phyloP scores from a whole-genome alignment of 2,888 invertebrate genomes.

The Thysanoteuthis rhombus region DNA sequence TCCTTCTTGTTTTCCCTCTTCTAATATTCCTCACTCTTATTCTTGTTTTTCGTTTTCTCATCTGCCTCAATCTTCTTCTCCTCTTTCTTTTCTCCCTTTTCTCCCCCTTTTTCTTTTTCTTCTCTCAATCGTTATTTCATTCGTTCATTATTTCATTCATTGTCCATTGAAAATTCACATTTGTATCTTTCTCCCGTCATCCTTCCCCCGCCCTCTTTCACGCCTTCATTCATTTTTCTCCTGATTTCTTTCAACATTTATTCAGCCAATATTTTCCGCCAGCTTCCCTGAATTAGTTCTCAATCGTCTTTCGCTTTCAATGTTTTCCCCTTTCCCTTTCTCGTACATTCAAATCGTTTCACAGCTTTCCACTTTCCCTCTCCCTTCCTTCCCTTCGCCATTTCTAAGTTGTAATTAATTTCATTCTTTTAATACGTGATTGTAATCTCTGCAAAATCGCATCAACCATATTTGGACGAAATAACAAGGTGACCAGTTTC shows the following conservation, averaged over 20 bases:
- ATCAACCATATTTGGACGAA: slow-evolving; percentile 12
- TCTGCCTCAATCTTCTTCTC: not conserved
- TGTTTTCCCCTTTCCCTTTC: not conserved
- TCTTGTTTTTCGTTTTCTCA: not conserved
- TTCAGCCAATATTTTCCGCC: too few species aligned
- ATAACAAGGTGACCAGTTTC: not conserved
- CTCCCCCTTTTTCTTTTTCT: not conserved
- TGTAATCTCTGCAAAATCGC: not conserved
- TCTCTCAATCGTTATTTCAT: not conserved
- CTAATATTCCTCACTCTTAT: not conserved
- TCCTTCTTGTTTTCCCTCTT: not conserved
- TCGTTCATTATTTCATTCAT: not conserved
- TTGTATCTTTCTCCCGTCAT: not conserved
- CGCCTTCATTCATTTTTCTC: not conserved
- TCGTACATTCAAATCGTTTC: too few species aligned
- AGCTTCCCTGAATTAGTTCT: too few species aligned
- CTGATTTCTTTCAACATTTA: not conserved
- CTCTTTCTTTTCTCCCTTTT: not conserved
- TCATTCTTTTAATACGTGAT: slow-evolving; percentile 12
- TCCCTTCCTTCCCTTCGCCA: not conserved
- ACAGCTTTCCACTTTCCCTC: too few species aligned
- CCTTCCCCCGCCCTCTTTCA: not conserved
- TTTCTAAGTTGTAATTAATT: not conserved
- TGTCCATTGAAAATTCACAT: too few species aligned
- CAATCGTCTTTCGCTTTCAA: not conserved